These are phyloP conservation scores for Ophion costatus DNA, from an alignment of 2,888 invertebrate genomes.

Conservation along the genomic window DNA sequence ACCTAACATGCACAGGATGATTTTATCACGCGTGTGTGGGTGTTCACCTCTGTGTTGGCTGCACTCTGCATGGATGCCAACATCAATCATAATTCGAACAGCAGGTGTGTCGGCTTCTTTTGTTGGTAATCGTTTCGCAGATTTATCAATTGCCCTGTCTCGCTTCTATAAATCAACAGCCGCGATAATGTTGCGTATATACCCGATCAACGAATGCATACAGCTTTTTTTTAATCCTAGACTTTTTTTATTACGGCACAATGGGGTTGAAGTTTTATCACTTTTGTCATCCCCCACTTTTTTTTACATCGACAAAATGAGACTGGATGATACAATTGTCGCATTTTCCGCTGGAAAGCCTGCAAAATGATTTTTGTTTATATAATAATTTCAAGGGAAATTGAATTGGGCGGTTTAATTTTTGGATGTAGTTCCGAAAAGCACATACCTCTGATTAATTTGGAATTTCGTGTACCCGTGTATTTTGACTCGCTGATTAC, in stretches of 20 bases:
- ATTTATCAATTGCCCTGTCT: slow-evolving; percentile 60
- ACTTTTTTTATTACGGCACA: background rate
- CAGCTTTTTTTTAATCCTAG: slow-evolving; percentile 13
- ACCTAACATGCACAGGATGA: background rate
- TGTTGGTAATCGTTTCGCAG: slow-evolving; percentile 62
- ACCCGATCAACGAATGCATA: slow-evolving; percentile 1
- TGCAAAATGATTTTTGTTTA: too few relatives aligned
- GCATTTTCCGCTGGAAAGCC: too few relatives aligned
- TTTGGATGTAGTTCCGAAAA: too few relatives aligned
- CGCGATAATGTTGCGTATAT: slow-evolving; percentile 25
- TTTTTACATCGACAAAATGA: background rate
- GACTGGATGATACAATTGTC: too few relatives aligned
- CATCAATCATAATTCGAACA: slow-evolving; percentile 63
- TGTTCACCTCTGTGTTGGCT: background rate
- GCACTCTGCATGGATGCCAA: slow-evolving; percentile 5
- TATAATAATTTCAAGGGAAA: too few relatives aligned
- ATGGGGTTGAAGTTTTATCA: background rate
- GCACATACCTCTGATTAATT: too few relatives aligned
- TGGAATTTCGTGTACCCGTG: too few relatives aligned
- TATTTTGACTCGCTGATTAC: too few relatives aligned
- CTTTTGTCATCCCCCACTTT: background rate
- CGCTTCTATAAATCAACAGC: background rate
- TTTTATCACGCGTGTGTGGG: background rate
- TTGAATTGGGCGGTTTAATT: too few relatives aligned
- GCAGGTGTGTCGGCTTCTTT: slow-evolving; percentile 46